Evolutionary conservation across 1,140 invertebrate species (phyloP), one percentile per base, ranked within the genome.

Genomic region (Araneus ventricosus): DNA sequence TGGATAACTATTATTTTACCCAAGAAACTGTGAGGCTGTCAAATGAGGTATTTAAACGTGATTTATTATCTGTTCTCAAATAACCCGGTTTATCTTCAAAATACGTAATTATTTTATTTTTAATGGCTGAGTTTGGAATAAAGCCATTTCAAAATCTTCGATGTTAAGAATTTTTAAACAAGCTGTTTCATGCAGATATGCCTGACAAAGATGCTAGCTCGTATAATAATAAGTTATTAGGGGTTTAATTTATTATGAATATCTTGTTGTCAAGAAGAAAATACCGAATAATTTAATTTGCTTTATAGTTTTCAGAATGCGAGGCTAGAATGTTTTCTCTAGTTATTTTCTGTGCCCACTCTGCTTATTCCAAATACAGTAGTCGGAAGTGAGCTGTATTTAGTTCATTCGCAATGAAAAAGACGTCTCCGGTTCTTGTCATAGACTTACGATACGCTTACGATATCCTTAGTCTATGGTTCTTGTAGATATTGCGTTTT

Each of bases 1-100:
- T 75, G 70, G 34, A 34, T 75, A 75, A 75, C 70, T 75, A 75
- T 75, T 75, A 75, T 37, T 75, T 75, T 14, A 37, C 70, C 34
- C 14, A 75, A 75, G 70, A 75, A 75, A 34, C 30, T 37, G 4
- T 6, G 70, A 34, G 34, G 70, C 70, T 75, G 70, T 75, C 30
- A 75, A 20, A 75, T 37, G 70, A 1, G 70, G 70, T 75, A 37
- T 75, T 75, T 75, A 75, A 34, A 30, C 24, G 27, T 75, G 70
- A 75, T 75, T 75, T 34, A 75, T 75, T 75, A 20, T 75, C 27
- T 17, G 70, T 75, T 75, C 27, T 75, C 70, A 34, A 75, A 75
- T 34, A 75, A 75, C 70, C 30, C 30, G 34, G 70, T 75, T 75
- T 75, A 75, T 37, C 70, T 75, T 34, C 37, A 75, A 34, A 75